A percentile compares a stretch with the other conserved stretches of the same genome.
Evolutionary conservation across 2,888 invertebrate species (phyloP).

Genomic region (Nymphalis urticae): DNA sequence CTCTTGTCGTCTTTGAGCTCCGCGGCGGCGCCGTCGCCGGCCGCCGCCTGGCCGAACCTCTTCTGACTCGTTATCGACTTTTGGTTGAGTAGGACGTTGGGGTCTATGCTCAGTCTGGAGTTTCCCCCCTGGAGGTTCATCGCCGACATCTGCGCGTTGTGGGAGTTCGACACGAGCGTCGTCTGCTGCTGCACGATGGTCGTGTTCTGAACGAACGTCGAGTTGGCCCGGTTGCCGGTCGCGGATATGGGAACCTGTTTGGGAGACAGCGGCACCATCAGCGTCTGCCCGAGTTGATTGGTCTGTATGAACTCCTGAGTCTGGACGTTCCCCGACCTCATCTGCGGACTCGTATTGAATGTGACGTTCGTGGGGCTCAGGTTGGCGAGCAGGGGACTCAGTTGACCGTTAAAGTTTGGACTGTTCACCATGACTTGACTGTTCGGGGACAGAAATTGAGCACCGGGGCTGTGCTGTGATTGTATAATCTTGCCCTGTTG

Average conservation of each 20-base stretch:
- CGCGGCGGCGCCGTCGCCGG: constrained; percentile 40
- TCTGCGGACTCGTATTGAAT: constrained; percentile 81
- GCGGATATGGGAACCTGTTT: constrained; percentile 81
- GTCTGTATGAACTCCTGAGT: constrained; percentile 88
- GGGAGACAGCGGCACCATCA: constrained; percentile 86
- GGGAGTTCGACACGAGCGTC: constrained; percentile 87
- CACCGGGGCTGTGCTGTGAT: constrained; percentile 85
- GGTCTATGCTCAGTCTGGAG: constrained; percentile 81
- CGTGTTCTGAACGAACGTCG: constrained; percentile 91
- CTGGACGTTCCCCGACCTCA: constrained; percentile 79
- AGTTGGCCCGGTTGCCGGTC: constrained; percentile 82
- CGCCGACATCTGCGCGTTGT: constrained; percentile 62
- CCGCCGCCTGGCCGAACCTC: constrained; percentile 50
- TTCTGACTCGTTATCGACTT: constrained; percentile 57
- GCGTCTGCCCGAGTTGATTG: constrained; percentile 85
- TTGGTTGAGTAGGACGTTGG: constrained; percentile 75
- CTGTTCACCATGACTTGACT: constrained; percentile 89
- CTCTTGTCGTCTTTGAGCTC: constrained; percentile 45
- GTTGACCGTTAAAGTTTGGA: constrained; percentile 86
- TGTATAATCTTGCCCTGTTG: constrained; percentile 87
- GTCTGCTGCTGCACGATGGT: constrained; percentile 92
- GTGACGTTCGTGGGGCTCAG: constrained; percentile 86
- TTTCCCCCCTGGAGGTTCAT: constrained; percentile 58
- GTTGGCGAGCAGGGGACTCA: constrained; percentile 89
- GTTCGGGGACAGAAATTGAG: constrained; percentile 88